phyloP scores from a whole-genome alignment of 2,113 vertebrate genomes.

The Pipa parva region DNA sequence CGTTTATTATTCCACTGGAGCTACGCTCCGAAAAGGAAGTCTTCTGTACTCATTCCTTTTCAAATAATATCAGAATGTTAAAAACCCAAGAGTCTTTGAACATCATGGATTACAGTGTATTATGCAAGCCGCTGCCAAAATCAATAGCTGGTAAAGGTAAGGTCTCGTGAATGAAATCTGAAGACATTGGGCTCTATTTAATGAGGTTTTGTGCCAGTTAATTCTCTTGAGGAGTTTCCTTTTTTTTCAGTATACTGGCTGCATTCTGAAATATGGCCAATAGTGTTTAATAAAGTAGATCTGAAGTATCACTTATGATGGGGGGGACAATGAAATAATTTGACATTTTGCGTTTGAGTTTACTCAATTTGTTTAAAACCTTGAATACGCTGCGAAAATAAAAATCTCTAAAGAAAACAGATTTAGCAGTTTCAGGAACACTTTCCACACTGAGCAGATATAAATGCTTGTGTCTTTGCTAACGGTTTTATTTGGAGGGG shows the following conservation, averaged over 20 bases:
- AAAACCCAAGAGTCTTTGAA: conserved; percentile 29
- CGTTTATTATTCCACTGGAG: conserved; percentile 7
- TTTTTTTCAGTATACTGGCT: conserved; percentile 6
- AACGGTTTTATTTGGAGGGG: neutral
- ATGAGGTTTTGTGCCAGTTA: conserved; percentile 38
- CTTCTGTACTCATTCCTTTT: conserved; percentile 18
- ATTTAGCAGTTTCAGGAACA: neutral
- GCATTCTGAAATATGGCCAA: conserved; percentile 27
- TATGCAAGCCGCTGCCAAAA: conserved; percentile 42
- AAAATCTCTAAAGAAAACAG: neutral
- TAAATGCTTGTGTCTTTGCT: neutral
- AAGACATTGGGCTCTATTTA: conserved; percentile 32
- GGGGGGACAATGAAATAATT: conserved; percentile 21
- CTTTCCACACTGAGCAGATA: neutral
- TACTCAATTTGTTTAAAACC: conserved; percentile 1
- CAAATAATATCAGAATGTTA: conserved; percentile 44
- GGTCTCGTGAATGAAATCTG: conserved; percentile 44
- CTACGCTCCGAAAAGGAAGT: conserved; percentile 7
- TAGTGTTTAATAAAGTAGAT: conserved; percentile 11
- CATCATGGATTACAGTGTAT: conserved; percentile 26
- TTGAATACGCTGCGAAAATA: neutral
- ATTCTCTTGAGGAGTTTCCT: conserved; percentile 38
- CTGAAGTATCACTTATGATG: conserved; percentile 24
- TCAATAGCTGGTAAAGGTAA: conserved; percentile 45
- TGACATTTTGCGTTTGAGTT: conserved; percentile 4